phyloP scores from a whole-genome alignment of 2,888 invertebrate species.

The Lottia gigantea region DNA sequence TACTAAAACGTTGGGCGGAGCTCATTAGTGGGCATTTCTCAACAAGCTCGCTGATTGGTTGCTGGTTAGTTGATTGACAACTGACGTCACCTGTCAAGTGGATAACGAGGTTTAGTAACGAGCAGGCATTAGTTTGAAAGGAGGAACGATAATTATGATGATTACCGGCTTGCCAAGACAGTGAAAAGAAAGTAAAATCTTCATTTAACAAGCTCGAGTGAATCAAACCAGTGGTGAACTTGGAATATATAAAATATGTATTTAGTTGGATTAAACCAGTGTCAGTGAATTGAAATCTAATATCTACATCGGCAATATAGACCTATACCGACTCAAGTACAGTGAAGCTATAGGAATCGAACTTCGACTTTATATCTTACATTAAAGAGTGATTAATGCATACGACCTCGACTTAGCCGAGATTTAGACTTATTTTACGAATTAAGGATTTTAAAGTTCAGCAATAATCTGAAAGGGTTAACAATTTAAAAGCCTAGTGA shows the following conservation, averaged over 20 bases:
- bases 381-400: too few relatives aligned
- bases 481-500: too few relatives aligned
- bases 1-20: constrained; percentile 11
- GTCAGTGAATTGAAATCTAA: too few relatives aligned
- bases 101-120: constrained; percentile 19
- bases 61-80: constrained; percentile 13
- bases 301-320: too few relatives aligned
- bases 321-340: too few relatives aligned
- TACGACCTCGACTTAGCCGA: too few relatives aligned
- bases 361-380: too few relatives aligned
- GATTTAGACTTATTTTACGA: too few relatives aligned
- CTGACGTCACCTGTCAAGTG: constrained; percentile 22
- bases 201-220: constrained; percentile 12
- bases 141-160: background rate
- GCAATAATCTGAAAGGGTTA: too few relatives aligned
- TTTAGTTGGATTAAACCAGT: too few relatives aligned
- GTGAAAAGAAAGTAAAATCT: constrained; percentile 15
- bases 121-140: constrained; percentile 13
- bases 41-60: constrained; percentile 13
- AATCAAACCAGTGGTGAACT: constrained; percentile 12
- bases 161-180: background rate
- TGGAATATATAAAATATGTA: background rate
- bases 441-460: too few relatives aligned
- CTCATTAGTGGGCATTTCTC: background rate
- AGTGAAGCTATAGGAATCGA: too few relatives aligned